Conservation (phyloP, 2,113 vertebrate genomes). For the Himantopus leucocephalus region DNA sequence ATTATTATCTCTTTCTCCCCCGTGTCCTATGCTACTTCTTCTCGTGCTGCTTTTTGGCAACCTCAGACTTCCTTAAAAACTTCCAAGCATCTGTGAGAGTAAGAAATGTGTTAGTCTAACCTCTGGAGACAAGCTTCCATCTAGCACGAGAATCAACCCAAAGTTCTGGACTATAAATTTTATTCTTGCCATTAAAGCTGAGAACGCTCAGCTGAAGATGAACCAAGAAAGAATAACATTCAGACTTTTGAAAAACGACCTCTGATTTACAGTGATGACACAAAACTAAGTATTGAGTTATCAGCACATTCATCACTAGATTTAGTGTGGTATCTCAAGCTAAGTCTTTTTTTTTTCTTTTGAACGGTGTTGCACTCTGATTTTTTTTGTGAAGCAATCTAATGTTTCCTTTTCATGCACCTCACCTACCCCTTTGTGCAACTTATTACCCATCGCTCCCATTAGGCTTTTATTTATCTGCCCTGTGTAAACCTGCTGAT, state of each 20-base stretch:
- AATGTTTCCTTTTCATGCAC: background rate
- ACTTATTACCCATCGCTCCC: background rate
- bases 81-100: background rate
- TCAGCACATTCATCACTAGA: conserved; percentile 31
- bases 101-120: background rate
- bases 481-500: background rate
- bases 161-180: conserved; percentile 47
- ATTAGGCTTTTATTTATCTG: background rate
- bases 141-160: background rate
- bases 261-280: conserved; percentile 49
- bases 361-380: background rate
- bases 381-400: background rate
- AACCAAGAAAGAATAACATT: conserved; percentile 45
- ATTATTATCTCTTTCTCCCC: background rate
- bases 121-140: conserved; percentile 11
- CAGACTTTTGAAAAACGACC: conserved; percentile 13
- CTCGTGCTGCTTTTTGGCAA: background rate
- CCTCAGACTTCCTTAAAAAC: background rate
- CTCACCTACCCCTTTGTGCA: background rate
- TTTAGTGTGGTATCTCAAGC: background rate
- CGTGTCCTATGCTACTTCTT: background rate
- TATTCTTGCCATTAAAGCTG: background rate
- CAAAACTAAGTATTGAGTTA: conserved; percentile 21
- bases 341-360: background rate
- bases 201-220: conserved; percentile 20